A percentile compares a stretch with the other conserved stretches of the same genome.
phyloP scores from a whole-genome alignment of 1,140 invertebrate species.

The Coptotermes formosanus region DNA sequence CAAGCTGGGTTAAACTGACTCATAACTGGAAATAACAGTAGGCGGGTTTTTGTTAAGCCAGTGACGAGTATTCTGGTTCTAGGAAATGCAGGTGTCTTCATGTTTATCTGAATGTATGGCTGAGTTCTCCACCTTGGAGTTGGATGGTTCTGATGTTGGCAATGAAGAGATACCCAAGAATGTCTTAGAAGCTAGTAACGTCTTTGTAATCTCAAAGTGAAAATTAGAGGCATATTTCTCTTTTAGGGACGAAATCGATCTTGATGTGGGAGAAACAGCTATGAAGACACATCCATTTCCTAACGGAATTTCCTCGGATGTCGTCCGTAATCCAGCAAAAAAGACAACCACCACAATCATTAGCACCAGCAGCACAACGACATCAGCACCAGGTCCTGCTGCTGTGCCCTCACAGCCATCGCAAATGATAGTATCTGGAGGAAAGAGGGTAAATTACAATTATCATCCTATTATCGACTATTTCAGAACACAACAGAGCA shows the following conservation, averaged over 20 bases:
- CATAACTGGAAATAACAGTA: no score
- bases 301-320: neutral
- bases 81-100: no score
- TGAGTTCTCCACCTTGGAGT: no score
- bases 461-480: slow-evolving; percentile 85
- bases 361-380: neutral
- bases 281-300: neutral
- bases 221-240: neutral
- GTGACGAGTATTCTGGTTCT: no score
- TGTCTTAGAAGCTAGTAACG: no score
- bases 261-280: neutral
- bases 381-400: neutral
- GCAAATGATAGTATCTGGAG: slow-evolving; percentile 43
- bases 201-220: no score
- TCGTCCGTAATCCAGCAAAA: neutral
- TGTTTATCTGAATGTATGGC: no score
- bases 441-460: slow-evolving; percentile 68
- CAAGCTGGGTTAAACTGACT: no score
- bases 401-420: neutral
- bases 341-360: neutral
- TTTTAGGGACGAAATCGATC: neutral
- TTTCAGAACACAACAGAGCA: slow-evolving; percentile 51
- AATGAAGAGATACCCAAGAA: no score
- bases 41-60: no score
- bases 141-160: no score